These are phyloP conservation scores for Lycaena phlaeas DNA, from an alignment of 2,888 invertebrate genomes.

Conservation along the genomic window DNA sequence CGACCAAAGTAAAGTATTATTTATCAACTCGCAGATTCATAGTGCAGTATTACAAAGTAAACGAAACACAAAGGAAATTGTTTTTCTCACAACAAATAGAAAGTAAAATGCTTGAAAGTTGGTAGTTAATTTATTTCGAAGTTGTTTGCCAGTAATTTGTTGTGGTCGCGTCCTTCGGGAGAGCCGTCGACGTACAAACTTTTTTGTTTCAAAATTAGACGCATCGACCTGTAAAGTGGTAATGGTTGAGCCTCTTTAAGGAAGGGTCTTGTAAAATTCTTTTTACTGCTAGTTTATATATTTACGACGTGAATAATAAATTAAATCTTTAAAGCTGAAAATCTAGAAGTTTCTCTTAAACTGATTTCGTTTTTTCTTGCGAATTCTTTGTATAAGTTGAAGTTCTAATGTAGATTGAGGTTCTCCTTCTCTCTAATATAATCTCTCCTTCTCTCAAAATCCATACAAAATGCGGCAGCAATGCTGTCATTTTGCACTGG, in stretches of 20 bases:
- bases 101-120: conserved; percentile 53
- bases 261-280: not conserved
- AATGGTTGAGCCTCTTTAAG: not conserved
- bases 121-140: conserved; percentile 69
- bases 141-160: conserved; percentile 70
- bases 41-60: conserved; percentile 11
- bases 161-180: conserved; percentile 51
- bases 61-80: conserved; percentile 51
- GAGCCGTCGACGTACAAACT: conserved; percentile 38
- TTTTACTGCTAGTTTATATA: not conserved
- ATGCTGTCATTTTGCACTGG: no score
- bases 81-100: conserved; percentile 33
- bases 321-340: no score
- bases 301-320: no score
- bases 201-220: conserved; percentile 17
- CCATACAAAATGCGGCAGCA: no score
- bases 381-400: no score
- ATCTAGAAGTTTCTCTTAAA: no score
- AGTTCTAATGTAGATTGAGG: no score
- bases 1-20: no score
- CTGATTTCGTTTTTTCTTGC: no score
- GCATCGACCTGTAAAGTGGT: conserved; percentile 10
- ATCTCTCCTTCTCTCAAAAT: no score
- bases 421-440: no score
- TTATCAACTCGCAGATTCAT: conserved; percentile 6